Base-by-base conservation (phyloP, 2,888 invertebrate species). In the Cephus nigrinus region DNA sequence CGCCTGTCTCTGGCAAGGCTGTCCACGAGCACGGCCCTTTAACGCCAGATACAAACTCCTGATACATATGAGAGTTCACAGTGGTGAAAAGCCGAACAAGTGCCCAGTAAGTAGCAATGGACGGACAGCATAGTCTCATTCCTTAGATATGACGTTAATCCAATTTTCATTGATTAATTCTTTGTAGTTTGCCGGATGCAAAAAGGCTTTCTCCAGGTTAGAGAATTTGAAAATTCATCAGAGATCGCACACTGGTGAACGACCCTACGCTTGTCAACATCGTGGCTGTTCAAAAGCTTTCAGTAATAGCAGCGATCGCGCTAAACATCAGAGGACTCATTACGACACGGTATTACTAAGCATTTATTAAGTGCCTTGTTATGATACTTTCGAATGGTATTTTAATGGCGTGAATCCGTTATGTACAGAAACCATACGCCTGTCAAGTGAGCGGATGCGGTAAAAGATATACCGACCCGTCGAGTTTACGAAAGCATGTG, bases 221-320 rank as follows among this genome's bases (percentile, higher is more conserved):
- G 99, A 99, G 92, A 99, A 99, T 92, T 93, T 99, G 84, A 99
- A 99, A 93, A 99, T 99, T 85, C 99, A 99, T 92, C 96, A 98
- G 81, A 93, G 98, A 68, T 98, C 98, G 1, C 98, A 98, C 91
- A 98, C 98, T 0, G 99, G 99, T 0, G 99, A 99, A 92, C 94
- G 98, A 72, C 99, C 99, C 0, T 99, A 99, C 89, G 94, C 96
- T 79, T 99, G 99, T 88, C 98, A 98, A 84, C 97, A 97, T 84
- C 95, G 96, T 0, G 96, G 97, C 76, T 99, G 99, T 91, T 93
- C 95, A 74, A 99, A 99, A 92, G 98, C 99, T 1, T 99, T 99
- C 93, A 98, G 98, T 88, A 99, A 99, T 92, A 99, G 99, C 81
- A 99, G 98, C 0, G 99, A 99, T 91, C 93, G 99, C 76, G 99